phyloP scores from a whole-genome alignment of 1,140 invertebrate species.

The Papilio helenus region DNA sequence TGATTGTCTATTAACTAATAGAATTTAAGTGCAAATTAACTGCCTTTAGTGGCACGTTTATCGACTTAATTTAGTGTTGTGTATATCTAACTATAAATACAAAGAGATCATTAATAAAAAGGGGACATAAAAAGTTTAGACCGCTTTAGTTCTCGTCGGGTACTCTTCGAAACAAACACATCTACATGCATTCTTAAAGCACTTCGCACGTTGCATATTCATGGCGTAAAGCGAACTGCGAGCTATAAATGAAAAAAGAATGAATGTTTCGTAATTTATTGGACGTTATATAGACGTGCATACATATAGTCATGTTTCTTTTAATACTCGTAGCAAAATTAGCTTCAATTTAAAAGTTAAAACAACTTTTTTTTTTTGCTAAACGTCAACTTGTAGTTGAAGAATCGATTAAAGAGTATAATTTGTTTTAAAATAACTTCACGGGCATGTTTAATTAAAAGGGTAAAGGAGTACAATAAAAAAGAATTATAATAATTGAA shows the following conservation, averaged over 20 bases:
- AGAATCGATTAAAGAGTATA: neutral
- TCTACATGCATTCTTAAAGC: slow-evolving; percentile 34
- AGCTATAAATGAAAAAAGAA: slow-evolving; percentile 33
- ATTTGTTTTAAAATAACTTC: neutral
- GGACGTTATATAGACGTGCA: slow-evolving; percentile 34
- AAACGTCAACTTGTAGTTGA: slow-evolving; percentile 5
- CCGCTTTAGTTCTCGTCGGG: neutral
- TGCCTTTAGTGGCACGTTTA: slow-evolving; percentile 4
- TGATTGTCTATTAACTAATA: slow-evolving; percentile 32
- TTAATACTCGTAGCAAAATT: slow-evolving; percentile 16
- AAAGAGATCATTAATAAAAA: slow-evolving; percentile 29
- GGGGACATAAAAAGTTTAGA: slow-evolving; percentile 10
- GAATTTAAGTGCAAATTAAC: slow-evolving; percentile 37
- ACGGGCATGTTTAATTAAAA: neutral
- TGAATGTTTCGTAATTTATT: slow-evolving; percentile 36
- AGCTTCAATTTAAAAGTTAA: slow-evolving; percentile 22
- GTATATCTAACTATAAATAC: slow-evolving; percentile 30
- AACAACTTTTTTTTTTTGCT: neutral
- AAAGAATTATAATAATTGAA: neutral
- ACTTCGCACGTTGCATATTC: slow-evolving; percentile 35
- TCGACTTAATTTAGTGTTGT: slow-evolving; percentile 28
- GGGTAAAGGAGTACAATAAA: neutral
- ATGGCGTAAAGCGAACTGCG: slow-evolving; percentile 26
- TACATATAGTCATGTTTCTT: slow-evolving; percentile 20
- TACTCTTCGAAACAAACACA: slow-evolving; percentile 28